Percentiles rank a stretch among this genome's conserved stretches.
Evolutionary conservation across 2,797 vertebrate genomes (phyloP).

Genomic region (Vespertilio murinus): DNA sequence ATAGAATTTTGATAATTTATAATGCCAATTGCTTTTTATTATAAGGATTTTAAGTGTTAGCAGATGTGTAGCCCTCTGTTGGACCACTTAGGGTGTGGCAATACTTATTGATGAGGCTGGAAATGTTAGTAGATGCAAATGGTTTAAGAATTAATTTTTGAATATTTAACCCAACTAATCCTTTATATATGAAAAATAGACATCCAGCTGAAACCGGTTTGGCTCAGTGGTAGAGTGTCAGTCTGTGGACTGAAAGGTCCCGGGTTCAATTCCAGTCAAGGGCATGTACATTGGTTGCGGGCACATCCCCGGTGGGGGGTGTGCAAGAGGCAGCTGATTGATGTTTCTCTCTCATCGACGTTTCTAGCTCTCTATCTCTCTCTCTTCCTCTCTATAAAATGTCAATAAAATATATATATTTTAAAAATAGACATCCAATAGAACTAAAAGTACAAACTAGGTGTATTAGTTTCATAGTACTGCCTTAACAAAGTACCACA

Average conservation of each 20-base stretch:
- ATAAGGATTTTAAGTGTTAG: not conserved
- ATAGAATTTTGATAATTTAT: constrained; percentile 1
- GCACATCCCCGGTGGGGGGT: no score
- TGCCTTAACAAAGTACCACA: not conserved
- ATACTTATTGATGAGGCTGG: not conserved
- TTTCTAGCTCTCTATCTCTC: no score
- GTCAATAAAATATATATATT: no score
- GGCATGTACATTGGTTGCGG: no score
- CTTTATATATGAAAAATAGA: not conserved
- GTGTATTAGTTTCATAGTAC: not conserved
- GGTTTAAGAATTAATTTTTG: constrained; percentile 5
- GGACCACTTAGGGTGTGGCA: not conserved
- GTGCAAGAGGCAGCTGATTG: no score
- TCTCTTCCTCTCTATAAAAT: no score
- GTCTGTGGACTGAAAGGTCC: no score
- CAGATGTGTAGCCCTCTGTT: fast-evolving
- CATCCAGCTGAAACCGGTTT: no score
- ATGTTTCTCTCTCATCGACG: no score
- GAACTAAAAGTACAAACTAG: not conserved
- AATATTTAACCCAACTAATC: not conserved
- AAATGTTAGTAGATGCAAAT: not conserved
- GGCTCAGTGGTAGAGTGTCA: no score
- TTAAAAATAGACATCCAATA: no score
- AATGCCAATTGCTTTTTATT: not conserved
- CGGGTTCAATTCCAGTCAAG: no score